Base-by-base conservation (phyloP, 2,888 invertebrate species). In the Entomobrya multifasciata region DNA sequence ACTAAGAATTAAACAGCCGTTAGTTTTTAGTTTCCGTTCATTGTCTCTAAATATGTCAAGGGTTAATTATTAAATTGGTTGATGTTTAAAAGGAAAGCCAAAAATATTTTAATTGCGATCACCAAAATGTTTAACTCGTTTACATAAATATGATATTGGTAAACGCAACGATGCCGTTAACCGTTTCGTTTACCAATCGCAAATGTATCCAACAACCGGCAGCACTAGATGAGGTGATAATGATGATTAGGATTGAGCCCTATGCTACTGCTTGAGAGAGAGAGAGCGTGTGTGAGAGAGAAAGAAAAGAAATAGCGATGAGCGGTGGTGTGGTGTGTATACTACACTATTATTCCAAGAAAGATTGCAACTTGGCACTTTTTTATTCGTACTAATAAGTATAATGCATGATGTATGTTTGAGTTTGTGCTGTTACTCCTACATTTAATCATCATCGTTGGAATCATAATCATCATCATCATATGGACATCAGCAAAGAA, bases 331-430 rank as follows among this genome's bases (percentile, higher is more conserved):
- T 47, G 41, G 20, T 76, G 60, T 62, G 44, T 78, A 27, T 78
- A 44, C 20, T 49, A 44, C 17, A 30, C 55, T 80, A 67, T 78
- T 74, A 83, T 78, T 81, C 81, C 27, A 44, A 72, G 72, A 72
- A 72, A 81, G 57, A 81, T 84, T 77, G 49, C 67, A 65, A 84
- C 60, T 84, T 84, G 60, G 76, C 76, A 83, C 83, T 76, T 83
- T 60, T 74, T 62, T 62, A 49, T 82, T 82, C 74, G n/a, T 74
- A 30, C 25, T 49, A 41, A n/a, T 36, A 65, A 8, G 65, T 65
- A 30, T 65, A 36, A 15, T 22, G 5, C n/a, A 22, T 49, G 72
- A 49, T 49, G 72, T 72, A 72, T 72, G 30, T 72, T 77, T 77
- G 30, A 13, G 20, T 30, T 13, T 20, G 13, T 62, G 62, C 76